These are phyloP conservation scores for Capreolus pygargus DNA, from an alignment of 2,113 vertebrate genomes.

Conservation along the genomic window DNA sequence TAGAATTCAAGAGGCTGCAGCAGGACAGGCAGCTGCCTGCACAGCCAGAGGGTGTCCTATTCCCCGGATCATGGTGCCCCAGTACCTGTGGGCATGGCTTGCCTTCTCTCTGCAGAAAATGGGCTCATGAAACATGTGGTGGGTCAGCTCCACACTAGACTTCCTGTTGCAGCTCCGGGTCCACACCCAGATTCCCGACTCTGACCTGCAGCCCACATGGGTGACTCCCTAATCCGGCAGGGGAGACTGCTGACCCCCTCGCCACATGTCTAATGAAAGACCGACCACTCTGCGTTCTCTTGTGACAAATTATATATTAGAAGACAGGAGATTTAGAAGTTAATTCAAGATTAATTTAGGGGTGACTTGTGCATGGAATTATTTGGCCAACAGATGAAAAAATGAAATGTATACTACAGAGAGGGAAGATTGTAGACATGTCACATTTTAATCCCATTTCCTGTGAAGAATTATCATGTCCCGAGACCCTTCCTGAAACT, in stretches of 20 bases:
- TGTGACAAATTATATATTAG: slow-evolving; percentile 83
- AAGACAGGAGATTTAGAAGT: slow-evolving; percentile 82
- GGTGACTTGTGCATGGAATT: slow-evolving; percentile 76
- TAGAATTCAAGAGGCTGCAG: slow-evolving; percentile 40
- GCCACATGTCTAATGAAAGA: slow-evolving; percentile 89
- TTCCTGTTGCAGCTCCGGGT: slow-evolving; percentile 64
- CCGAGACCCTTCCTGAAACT: slow-evolving; percentile 71
- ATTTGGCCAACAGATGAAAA: slow-evolving; percentile 78
- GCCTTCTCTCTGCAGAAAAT: slow-evolving; percentile 64
- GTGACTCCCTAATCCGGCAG: slow-evolving; percentile 82
- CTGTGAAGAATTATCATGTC: slow-evolving; percentile 79
- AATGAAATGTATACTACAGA: slow-evolving; percentile 80
- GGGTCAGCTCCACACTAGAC: slow-evolving; percentile 65
- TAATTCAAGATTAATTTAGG: slow-evolving; percentile 85
- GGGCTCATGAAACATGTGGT: slow-evolving; percentile 80
- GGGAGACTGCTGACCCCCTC: slow-evolving; percentile 87
- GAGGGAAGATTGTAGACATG: slow-evolving; percentile 73
- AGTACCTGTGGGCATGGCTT: slow-evolving; percentile 69
- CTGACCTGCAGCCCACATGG: slow-evolving; percentile 83
- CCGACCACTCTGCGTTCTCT: slow-evolving; percentile 83
- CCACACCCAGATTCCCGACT: slow-evolving; percentile 85
- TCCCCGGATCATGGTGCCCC: slow-evolving; percentile 55
- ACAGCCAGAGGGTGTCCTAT: slow-evolving; percentile 47
- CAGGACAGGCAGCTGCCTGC: slow-evolving; percentile 11
- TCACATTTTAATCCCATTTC: slow-evolving; percentile 82